phyloP scores from a whole-genome alignment of 2,797 vertebrate species.

The Hypotaenidia okinawae region DNA sequence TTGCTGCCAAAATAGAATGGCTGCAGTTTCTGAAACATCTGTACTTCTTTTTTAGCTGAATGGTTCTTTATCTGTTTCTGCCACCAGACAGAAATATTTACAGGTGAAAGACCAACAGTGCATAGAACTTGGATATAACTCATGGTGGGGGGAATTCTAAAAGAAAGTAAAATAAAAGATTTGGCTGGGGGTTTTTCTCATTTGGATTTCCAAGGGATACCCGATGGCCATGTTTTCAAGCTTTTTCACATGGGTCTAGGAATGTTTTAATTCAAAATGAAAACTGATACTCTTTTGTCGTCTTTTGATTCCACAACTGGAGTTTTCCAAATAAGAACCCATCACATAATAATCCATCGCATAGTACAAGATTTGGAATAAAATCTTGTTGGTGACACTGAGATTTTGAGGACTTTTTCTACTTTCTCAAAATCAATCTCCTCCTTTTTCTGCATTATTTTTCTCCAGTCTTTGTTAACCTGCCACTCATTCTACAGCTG shows the following conservation, averaged over 20 bases:
- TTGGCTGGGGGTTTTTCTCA: not conserved
- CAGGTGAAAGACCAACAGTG: slow-evolving; percentile 1
- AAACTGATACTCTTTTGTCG: not conserved
- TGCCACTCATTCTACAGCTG: slow-evolving; percentile 28
- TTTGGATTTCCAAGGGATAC: slow-evolving; percentile 1
- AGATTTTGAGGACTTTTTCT: not conserved
- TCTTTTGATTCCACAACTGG: not conserved
- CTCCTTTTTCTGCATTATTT: not conserved
- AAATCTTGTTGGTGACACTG: not conserved
- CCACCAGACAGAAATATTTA: slow-evolving; percentile 35
- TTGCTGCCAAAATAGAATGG: slow-evolving; percentile 61
- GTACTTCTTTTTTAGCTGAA: slow-evolving; percentile 55
- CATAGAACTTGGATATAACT: not conserved
- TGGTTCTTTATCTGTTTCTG: slow-evolving; percentile 41
- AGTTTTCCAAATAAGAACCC: slow-evolving; percentile 4
- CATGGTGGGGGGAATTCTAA: not conserved
- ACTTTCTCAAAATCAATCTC: not conserved
- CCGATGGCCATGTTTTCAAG: not conserved
- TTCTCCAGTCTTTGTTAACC: slow-evolving; percentile 23
- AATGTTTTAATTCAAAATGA: slow-evolving; percentile 35
- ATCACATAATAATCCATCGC: not conserved
- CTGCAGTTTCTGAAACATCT: slow-evolving; percentile 59
- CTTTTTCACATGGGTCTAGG: not conserved
- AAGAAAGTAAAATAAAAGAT: not conserved
- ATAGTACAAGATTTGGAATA: not conserved